Percentiles rank a stretch among this genome's conserved stretches.
Conservation (phyloP, 37 sponge, comb jelly and placozoan species). For the Beroe forskalii region DNA sequence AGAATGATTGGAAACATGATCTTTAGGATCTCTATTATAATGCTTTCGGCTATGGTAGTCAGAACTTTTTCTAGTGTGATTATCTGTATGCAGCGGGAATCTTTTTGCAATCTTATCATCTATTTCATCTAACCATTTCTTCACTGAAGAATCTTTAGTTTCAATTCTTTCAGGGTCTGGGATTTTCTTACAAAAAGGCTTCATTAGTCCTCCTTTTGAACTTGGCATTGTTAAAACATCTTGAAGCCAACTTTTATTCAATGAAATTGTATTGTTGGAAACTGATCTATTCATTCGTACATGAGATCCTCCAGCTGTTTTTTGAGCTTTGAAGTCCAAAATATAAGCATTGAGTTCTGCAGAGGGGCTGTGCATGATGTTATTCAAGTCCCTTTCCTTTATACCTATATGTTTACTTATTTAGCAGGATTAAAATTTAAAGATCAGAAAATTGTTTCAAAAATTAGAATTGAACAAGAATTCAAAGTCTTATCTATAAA, state of each 20-base stretch:
- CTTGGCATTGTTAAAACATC: conserved; percentile 51
- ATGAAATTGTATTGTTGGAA: not conserved
- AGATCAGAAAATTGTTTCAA: no score
- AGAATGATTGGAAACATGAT: no score
- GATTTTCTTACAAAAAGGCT: no score
- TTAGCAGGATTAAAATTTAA: no score
- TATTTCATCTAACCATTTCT: conserved; percentile 30
- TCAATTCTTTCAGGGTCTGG: not conserved
- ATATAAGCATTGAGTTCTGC: conserved; percentile 61
- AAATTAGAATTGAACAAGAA: no score
- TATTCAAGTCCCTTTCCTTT: no score
- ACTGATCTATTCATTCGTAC: not conserved
- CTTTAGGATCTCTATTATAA: not conserved
- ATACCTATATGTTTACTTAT: no score
- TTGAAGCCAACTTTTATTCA: conserved; percentile 15
- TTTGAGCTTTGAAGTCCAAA: not conserved
- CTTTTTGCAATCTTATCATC: conserved; percentile 15
- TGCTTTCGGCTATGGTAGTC: not conserved
- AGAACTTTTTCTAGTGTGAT: no score
- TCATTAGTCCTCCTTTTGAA: no score
- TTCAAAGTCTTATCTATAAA: no score
- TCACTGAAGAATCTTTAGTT: not conserved
- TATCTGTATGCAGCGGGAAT: not conserved
- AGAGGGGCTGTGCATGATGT: conserved; percentile 51
- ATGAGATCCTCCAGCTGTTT: not conserved